phyloP scores from a whole-genome alignment of 2,888 invertebrate species.

The Acanthosoma haemorrhoidale region DNA sequence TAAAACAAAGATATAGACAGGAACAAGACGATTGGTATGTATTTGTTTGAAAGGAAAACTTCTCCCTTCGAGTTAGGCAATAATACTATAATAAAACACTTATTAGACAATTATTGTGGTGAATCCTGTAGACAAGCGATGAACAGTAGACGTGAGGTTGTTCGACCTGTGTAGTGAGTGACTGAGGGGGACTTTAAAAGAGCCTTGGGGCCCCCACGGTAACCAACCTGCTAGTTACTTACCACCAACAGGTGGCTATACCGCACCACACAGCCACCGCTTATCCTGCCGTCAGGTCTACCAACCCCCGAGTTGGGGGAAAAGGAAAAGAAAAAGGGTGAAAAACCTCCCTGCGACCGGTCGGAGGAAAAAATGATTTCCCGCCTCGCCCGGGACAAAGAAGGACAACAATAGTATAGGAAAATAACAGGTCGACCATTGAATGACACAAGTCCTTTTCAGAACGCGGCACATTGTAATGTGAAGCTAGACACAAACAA shows the following conservation, averaged over 20 bases:
- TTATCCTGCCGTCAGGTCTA: background rate
- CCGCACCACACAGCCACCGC: background rate
- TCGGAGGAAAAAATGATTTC: conserved; percentile 24
- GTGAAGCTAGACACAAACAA: conserved; percentile 42
- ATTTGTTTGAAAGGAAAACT: no score
- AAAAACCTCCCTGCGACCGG: conserved; percentile 15
- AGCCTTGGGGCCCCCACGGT: background rate
- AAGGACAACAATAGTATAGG: conserved; percentile 37
- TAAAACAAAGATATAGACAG: no score
- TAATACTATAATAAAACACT: no score
- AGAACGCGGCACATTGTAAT: conserved; percentile 40
- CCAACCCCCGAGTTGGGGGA: no score
- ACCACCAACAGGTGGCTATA: conserved; percentile 8
- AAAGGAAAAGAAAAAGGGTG: conserved; percentile 25
- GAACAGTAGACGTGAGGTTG: no score
- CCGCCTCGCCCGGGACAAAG: conserved; percentile 24
- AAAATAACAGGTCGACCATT: conserved; percentile 39
- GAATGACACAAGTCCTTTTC: conserved; percentile 41
- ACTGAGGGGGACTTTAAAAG: background rate
- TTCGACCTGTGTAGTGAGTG: no score
- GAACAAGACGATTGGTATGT: no score
- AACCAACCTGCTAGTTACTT: conserved; percentile 2
- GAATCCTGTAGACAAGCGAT: no score
- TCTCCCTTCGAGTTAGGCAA: no score
- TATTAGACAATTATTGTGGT: no score